Evolutionary conservation across 2,797 vertebrate species (phyloP), one percentile per base, ranked within the genome.

Genomic region (Denticeps clupeoides): DNA sequence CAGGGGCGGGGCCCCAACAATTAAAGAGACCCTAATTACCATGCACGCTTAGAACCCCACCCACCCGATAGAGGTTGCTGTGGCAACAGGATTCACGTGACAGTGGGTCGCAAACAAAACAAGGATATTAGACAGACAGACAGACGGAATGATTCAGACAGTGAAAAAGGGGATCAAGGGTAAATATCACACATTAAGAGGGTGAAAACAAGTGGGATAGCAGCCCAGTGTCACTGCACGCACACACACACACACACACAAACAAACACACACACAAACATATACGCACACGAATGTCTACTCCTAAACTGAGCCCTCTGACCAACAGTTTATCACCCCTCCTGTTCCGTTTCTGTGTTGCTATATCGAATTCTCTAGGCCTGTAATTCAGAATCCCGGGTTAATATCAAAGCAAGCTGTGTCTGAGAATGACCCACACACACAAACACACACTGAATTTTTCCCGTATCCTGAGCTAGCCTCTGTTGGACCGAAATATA

Each of bases 361-460:
- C 47, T 50, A 54, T 40, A 56, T 41, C 31, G 49, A 62, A 51
- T 45, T 23, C 50, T 57, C 42, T 52, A 45, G 40, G 26, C 47
- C 49, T 60, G 47, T 60, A 55, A 67, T 63, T 62, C 63, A 46
- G 62, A 56, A 55, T 60, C 52, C 53, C 26, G 49, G 45, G 48
- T 60, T 60, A 49, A 60, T 58, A 66, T 55, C 48, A 63, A 66
- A 65, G 59, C 55, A 55, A 61, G 55, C 19, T 22, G 49, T 19
- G n/a, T n/a, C n/a, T n/a, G n/a, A n/a, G n/a, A n/a, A n/a, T n/a
- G n/a, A n/a, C n/a, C n/a, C n/a, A n/a, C n/a, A n/a, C n/a, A n/a
- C n/a, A n/a, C n/a, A n/a, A n/a, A n/a, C n/a, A n/a, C n/a, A n/a
- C n/a, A n/a, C n/a, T n/a, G n/a, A n/a, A n/a, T n/a, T n/a, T n/a